Base-by-base conservation (phyloP, 2,888 invertebrate species). In the Acanthoscelides obtectus region DNA sequence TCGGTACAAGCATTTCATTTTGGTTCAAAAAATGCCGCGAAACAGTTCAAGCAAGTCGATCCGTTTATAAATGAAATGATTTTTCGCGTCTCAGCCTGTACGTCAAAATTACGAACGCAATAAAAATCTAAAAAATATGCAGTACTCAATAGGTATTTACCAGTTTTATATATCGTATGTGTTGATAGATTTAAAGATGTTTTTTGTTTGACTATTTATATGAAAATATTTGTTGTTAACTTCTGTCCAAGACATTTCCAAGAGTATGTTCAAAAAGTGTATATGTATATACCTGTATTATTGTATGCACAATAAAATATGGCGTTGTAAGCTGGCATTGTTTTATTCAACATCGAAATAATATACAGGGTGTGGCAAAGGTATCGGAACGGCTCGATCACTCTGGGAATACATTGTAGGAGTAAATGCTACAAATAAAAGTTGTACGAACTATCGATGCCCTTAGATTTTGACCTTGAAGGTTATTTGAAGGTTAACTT, bases 271-370 rank as follows among this genome's bases (percentile, higher is more conserved):
- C 84, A 84, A 84, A 81, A 84, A 84, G 84, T 86, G 85, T 86
- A 85, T 86, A 86, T 86, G 86, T 86, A 86, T 84, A 86, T 86
- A 86, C 85, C 84, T 86, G 85, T 86, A 85, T 85, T 84, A 85
- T 85, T 85, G 85, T 86, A 86, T 86, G 85, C 86, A 86, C 86
- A 86, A 85, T 86, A 86, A 86, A 85, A 84, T 84, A 84, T 86
- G 85, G 84, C 84, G 85, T 85, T 85, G 85, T 85, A 85, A 78
- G 1, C 12, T 12, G 6, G 6, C 45, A 6, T 45, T 1, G 45
- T 45, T 12, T 45, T 45, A 25, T 25, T 25, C 8, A 25, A 25
- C 25, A 8, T 25, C 25, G n/a, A 25, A 25, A 17, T 45, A 45
- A 45, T 12, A 45, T 45, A n/a, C n/a, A n/a, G n/a, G n/a, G n/a